Evolutionary conservation across 2,888 invertebrate species (phyloP), one percentile per base, ranked within the genome.

Genomic region (Drosophila buzzatii): DNA sequence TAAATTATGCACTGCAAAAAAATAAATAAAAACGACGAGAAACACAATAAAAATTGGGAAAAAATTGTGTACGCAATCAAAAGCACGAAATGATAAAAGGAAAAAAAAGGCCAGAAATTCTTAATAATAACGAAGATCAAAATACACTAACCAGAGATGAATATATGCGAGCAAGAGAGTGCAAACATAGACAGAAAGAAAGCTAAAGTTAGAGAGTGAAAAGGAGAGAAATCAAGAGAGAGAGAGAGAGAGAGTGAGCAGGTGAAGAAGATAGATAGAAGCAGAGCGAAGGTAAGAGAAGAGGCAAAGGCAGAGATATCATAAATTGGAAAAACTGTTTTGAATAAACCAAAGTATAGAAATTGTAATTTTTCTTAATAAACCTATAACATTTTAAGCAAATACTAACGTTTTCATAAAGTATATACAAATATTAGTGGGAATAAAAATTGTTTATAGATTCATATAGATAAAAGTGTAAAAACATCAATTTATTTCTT

Each of bases 1-100:
- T 85, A 87, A 85, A 85, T 87, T 87, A 85, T 85, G 86, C 86
- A 84, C 89, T 88, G 86, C 66, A 85, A 85, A 88, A 88, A 81
- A 39, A 33, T 16, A 31, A 49, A 31, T 35, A 52, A 52, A 37
- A 53, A 78, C 88, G 78, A 77, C 89, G 70, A 85, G 71, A 67
- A 70, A 69, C 74, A 85, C 74, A 79, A 85, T 81, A 81, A 85
- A 85, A 85, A 85, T 87, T 74, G 80, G 66, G 71, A 88, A 86
- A 88, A 83, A 83, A 83, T 79, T 83, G 70, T 85, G 68, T 81
- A 78, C 77, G 86, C 86, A 85, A 85, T 85, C 82, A 82, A 70
- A 84, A 80, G 73, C 75, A 82, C 70, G 64, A 70, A 82, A 80
- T 68, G 76, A 73, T 56, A 68, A 64, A 55, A 56, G 27, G 44